Evolutionary conservation across 2,797 vertebrate genomes (phyloP), one percentile per base, ranked within the genome.

Genomic region (Lacerta bilineata): DNA sequence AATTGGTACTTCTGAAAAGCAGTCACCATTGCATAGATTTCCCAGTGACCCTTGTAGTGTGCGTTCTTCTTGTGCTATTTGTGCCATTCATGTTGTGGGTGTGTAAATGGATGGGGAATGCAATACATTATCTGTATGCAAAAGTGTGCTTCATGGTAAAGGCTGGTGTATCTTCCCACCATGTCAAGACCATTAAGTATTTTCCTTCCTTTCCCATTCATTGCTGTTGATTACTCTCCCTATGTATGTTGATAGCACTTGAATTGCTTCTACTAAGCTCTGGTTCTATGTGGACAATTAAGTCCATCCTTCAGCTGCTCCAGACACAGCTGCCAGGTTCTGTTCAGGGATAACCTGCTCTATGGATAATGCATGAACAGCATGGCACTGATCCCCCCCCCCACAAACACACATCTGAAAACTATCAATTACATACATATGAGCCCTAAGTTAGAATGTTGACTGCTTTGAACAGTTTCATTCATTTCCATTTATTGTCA

Each of bases 401-500:
- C 27, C 29, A 4, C 66, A 0, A 27, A 3, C 72, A 29, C 33
- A 79, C 80, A 46, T 17, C 11, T 85, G 50, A 85, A 84, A 6
- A 46, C 20, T 69, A 76, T 80, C 25, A 80, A 80, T 74, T 74
- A 23, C 39, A 80, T 80, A n/a, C 20, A 74, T 10, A 74, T 33
- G 23, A 64, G 9, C 17, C 39, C 59, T 74, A 88, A 11, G 5
- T 25, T 72, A 25, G 17, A 36, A 33, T 55, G 33, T 61, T 91
- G 75, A 68, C 2, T 85, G 78, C 41, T 85, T 93, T 89, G 36
- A 83, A 5, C 78, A 71, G 87, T 88, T 93, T 29, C 88, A 71
- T 25, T 90, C n/a, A 74, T 72, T 93, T 91, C 18, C 83, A 4
- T 87, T 90, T 86, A 36, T 92, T 92, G 87, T 92, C 33, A 83